Percentiles rank a stretch among this genome's conserved stretches.
Conservation (phyloP, 1,140 invertebrate species). For the Bradynema listronoti region DNA sequence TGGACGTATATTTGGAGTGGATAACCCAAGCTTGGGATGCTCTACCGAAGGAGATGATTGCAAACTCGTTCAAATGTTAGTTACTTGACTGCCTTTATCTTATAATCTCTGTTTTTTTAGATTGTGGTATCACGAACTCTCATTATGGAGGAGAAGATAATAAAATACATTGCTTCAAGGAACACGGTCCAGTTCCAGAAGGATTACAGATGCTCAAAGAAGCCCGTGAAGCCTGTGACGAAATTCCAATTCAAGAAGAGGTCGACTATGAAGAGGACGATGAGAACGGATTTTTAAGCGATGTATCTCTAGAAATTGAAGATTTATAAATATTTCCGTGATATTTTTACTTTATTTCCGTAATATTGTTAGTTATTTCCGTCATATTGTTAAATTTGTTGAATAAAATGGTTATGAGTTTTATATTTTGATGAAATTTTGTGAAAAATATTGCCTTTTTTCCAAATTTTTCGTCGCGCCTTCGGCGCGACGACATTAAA, state of each 20-base stretch:
- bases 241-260: background rate
- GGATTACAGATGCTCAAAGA: background rate
- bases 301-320: background rate
- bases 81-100: background rate
- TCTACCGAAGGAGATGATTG: conserved; percentile 8
- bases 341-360: background rate
- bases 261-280: background rate
- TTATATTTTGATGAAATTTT: background rate
- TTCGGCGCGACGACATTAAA: no score
- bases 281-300: background rate
- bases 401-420: background rate
- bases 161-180: conserved; percentile 21
- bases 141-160: conserved; percentile 16
- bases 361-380: background rate
- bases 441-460: background rate
- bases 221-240: background rate
- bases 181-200: background rate
- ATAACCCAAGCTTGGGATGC: conserved; percentile 5
- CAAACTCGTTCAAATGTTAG: conserved; percentile 5
- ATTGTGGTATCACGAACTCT: conserved; percentile 20
- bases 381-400: background rate
- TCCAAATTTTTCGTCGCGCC: no score
- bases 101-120: background rate
- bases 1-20: conserved; percentile 17
- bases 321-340: background rate